Conservation (phyloP, 2,113 vertebrate genomes). For the Manacus vitellinus region DNA sequence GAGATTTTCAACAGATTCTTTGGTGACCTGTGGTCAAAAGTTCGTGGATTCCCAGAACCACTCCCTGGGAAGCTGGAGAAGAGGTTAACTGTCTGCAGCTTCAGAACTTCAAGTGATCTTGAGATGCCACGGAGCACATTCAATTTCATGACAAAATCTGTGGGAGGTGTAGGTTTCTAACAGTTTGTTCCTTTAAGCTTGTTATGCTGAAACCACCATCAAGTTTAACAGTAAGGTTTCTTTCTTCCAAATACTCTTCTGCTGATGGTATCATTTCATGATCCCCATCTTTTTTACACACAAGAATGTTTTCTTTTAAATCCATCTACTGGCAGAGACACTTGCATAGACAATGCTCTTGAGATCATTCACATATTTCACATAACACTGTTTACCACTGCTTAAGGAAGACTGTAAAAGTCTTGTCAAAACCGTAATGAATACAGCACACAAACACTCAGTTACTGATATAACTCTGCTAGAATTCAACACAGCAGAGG, state of each 20-base stretch:
- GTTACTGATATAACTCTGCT: not conserved
- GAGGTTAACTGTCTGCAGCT: not conserved
- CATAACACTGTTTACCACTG: not conserved
- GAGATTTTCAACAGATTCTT: not conserved
- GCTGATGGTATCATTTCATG: not conserved
- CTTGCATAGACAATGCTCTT: not conserved
- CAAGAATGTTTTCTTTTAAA: not conserved
- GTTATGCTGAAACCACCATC: not conserved
- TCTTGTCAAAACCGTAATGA: not conserved
- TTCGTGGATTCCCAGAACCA: not conserved
- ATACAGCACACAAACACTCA: not conserved
- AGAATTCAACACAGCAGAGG: not conserved
- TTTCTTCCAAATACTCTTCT: not conserved
- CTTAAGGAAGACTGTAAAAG: not conserved
- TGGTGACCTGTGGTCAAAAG: not conserved
- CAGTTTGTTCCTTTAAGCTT: not conserved
- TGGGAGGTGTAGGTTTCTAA: not conserved
- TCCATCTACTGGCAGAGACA: not conserved
- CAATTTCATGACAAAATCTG: not conserved
- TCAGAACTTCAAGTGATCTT: not conserved
- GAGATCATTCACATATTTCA: not conserved
- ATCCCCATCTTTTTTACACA: not conserved
- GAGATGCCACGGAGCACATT: not conserved
- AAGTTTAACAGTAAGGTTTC: not conserved
- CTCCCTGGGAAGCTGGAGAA: not conserved